Base-by-base conservation (phyloP, 2,113 vertebrate species). In the Oryzias woworae region DNA sequence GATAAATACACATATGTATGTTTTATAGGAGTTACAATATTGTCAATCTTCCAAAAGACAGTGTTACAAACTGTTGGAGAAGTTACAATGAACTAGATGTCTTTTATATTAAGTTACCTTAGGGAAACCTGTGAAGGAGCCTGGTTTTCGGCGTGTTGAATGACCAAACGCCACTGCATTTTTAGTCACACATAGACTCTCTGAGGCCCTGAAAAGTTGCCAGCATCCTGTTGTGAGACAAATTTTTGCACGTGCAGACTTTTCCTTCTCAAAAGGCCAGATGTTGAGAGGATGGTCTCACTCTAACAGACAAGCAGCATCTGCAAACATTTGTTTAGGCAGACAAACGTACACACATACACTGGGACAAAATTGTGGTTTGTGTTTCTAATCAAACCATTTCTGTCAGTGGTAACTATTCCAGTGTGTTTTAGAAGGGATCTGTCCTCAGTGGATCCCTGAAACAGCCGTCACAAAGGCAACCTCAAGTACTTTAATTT, bases 161-260 rank as follows among this genome's bases (percentile, higher is more conserved):
- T 49, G 3, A 47, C 47, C 49, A 43, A 58, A 18, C 57, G 77
- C 81, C 70, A 56, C n/a, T 75, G 61, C 58, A 28, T 68, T 72
- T 52, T 43, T 50, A 63, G 31, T 45, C 26, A 62, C 51, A 45
- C 4, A 5, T 42, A 59, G 77, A 80, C 77, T 78, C 59, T 72
- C 62, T 53, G 77, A 28, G 45, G 75, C 67, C 45, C 14, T 62
- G 53, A 48, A 43, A 55, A 65, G 14, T 14, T 36, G 42, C 58
- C 68, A 46, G 58, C 78, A 71, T 80, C 80, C 77, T 78, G 62
- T 69, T 58, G 82, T 85, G 85, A 87, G 82, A 89, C 88, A 86
- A 89, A 91, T 89, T 64, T 72, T 49, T 70, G 60, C 73, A 82
- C 69, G 85, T 89, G 77, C 86, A 36, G 85, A 71, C 46, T 49